Evolutionary conservation across 2,113 vertebrate species (phyloP).

Genomic region (Thymallus thymallus): DNA sequence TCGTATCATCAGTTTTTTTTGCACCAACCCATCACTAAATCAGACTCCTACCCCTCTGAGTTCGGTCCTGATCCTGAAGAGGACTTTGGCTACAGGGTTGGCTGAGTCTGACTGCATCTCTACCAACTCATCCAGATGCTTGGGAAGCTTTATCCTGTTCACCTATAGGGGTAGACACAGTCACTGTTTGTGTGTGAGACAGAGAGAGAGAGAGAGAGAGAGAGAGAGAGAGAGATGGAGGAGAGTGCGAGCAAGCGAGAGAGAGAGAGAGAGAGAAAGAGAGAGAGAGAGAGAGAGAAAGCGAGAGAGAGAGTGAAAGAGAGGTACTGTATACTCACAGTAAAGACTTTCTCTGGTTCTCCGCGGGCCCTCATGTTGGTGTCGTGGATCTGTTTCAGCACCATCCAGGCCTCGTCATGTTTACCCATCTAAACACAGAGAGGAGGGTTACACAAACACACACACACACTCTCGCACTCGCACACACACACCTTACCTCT

Average conservation of each 20-base stretch:
- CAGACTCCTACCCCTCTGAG: conserved; percentile 79
- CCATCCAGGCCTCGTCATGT: conserved; percentile 99
- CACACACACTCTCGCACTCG: neutral
- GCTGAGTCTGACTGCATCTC: conserved; percentile 90
- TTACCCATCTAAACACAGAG: conserved; percentile 81
- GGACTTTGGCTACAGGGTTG: conserved; percentile 82
- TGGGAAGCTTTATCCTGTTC: conserved; percentile 93
- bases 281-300: neutral
- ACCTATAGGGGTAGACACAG: conserved; percentile 79
- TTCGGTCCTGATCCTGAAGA: conserved; percentile 85
- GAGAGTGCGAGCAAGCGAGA: neutral
- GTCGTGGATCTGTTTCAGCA: conserved; percentile 97
- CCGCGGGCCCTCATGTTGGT: conserved; percentile 97
- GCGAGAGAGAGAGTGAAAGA: conserved; percentile 7
- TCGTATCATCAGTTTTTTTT: neutral
- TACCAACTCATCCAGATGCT: conserved; percentile 93
- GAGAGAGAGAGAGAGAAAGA: conserved; percentile 19
- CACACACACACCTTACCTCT: conserved; percentile 57
- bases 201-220: neutral
- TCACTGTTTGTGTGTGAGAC: neutral
- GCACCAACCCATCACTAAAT: no score
- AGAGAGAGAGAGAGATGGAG: conserved; percentile 1
- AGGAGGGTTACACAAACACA: neutral
- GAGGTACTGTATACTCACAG: conserved; percentile 76
- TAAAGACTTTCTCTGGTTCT: conserved; percentile 97